These are phyloP conservation scores for Eptesicus fuscus DNA, from an alignment of 2,113 vertebrate genomes.

Conservation along the genomic window DNA sequence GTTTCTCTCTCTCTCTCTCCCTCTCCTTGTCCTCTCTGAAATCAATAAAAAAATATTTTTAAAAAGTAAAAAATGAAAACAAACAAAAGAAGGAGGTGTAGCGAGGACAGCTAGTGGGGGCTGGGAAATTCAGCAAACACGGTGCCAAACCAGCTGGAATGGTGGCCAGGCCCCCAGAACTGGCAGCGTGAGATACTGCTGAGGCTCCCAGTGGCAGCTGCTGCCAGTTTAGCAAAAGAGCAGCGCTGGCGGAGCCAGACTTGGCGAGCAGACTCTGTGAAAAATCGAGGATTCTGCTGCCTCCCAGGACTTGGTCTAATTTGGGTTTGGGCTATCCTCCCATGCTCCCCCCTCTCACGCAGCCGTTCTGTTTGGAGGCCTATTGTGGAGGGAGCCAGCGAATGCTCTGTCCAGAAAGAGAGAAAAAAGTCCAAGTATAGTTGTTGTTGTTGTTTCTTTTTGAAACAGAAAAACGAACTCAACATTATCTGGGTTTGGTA, in stretches of 20 bases:
- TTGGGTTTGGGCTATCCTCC: slow-evolving; percentile 63
- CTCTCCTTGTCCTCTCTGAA: no score
- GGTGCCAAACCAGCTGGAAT: neutral
- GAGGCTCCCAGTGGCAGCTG: neutral
- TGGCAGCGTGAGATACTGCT: neutral
- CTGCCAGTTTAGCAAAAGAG: slow-evolving; percentile 69
- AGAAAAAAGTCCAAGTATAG: neutral
- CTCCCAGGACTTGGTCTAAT: slow-evolving; percentile 63
- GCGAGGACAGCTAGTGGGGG: neutral
- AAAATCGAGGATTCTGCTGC: slow-evolving; percentile 54
- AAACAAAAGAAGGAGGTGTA: neutral
- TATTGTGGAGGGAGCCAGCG: slow-evolving; percentile 60
- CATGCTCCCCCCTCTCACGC: slow-evolving; percentile 46
- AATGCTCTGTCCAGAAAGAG: slow-evolving; percentile 33
- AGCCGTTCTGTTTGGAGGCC: slow-evolving; percentile 64
- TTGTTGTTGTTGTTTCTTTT: neutral
- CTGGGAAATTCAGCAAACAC: neutral
- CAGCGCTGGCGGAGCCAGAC: slow-evolving; percentile 56
- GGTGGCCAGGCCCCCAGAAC: neutral
- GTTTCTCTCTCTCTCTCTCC: no score
- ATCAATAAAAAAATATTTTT: no score
- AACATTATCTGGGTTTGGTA: slow-evolving; percentile 40
- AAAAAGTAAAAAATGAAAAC: no score
- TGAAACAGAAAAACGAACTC: slow-evolving; percentile 52
- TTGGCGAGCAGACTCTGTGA: slow-evolving; percentile 62